Evolutionary conservation across 2,888 invertebrate species (phyloP).

Genomic region (Pharmacophagus antenor): DNA sequence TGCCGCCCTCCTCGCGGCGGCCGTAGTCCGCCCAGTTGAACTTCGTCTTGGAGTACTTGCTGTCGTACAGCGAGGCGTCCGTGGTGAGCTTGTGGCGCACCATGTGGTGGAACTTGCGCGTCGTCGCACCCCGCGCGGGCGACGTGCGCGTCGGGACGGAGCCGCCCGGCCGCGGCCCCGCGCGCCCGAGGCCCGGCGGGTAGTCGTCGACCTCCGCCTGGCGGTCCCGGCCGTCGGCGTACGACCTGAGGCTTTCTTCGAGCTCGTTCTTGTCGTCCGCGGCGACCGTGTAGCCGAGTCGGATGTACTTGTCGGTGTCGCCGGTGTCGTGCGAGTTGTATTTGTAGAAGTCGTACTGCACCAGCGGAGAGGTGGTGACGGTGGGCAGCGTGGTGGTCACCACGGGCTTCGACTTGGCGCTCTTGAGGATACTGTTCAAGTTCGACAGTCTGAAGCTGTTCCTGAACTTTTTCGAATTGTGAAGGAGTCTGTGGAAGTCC

Average conservation of each 20-base stretch:
- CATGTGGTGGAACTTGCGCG: constrained; percentile 26
- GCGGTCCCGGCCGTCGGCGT: constrained; percentile 4
- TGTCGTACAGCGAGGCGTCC: neutral
- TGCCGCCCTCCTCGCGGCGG: constrained; percentile 9
- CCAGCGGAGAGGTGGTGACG: constrained; percentile 18
- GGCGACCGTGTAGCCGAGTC: neutral
- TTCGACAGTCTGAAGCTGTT: constrained; percentile 15
- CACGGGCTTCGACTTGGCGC: constrained; percentile 4
- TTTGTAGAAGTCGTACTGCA: constrained; percentile 23
- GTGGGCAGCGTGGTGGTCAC: constrained; percentile 2
- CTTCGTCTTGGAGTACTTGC: constrained; percentile 10
- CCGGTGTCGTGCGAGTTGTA: constrained; percentile 2
- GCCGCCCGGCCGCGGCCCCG: neutral
- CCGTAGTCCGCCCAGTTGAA: constrained; percentile 26
- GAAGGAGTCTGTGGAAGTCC: constrained; percentile 29
- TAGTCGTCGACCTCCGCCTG: constrained; percentile 7
- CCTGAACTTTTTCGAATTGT: constrained; percentile 15
- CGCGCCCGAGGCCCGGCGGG: neutral
- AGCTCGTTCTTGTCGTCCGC: constrained; percentile 4
- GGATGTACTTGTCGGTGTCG: neutral
- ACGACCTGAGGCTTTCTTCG: constrained; percentile 1
- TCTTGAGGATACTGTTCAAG: constrained; percentile 13
- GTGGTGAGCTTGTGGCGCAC: constrained; percentile 17
- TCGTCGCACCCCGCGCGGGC: neutral
- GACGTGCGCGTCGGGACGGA: constrained; percentile 14